Evolutionary conservation across 2,888 invertebrate genomes (phyloP).

Genomic region (Criorhina ranunculi): DNA sequence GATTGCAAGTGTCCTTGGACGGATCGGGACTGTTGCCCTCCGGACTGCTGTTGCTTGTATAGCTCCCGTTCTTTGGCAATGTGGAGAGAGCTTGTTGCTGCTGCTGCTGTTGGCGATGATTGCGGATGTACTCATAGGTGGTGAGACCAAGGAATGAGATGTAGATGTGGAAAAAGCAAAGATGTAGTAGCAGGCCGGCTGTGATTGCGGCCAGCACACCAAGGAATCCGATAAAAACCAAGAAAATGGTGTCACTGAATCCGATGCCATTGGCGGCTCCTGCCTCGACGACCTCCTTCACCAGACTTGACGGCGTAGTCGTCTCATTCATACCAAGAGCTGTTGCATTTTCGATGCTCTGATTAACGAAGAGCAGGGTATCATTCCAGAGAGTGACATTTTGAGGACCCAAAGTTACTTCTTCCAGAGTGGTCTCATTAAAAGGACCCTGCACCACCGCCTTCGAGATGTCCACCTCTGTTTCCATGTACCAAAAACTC

Average conservation of each 20-base stretch:
- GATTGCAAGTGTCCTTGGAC: constrained; percentile 81
- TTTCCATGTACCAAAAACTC: constrained; percentile 84
- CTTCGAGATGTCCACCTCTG: constrained; percentile 78
- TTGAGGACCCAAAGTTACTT: constrained; percentile 28
- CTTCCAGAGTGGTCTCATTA: constrained; percentile 62
- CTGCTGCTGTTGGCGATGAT: constrained; percentile 84
- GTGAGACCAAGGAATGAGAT: constrained; percentile 93
- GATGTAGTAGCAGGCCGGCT: constrained; percentile 91
- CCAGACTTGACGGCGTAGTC: constrained; percentile 32
- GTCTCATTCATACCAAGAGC: constrained; percentile 51
- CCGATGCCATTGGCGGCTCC: constrained; percentile 80
- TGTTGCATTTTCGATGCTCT: constrained; percentile 53
- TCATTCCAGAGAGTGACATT: constrained; percentile 63
- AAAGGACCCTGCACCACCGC: constrained; percentile 57
- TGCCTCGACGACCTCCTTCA: constrained; percentile 58
- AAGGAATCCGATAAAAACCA: constrained; percentile 87
- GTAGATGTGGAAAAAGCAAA: constrained; percentile 95
- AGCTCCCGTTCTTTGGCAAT: constrained; percentile 73
- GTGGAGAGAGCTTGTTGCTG: constrained; percentile 71
- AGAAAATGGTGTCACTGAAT: constrained; percentile 86
- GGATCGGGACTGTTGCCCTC: constrained; percentile 78
- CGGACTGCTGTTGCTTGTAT: constrained; percentile 54
- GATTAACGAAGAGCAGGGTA: constrained; percentile 51
- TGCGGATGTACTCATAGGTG: constrained; percentile 94
- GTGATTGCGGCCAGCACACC: constrained; percentile 90